These are phyloP conservation scores for Rhincodon typus DNA, from an alignment of 2,797 vertebrate species.

Conservation along the genomic window DNA sequence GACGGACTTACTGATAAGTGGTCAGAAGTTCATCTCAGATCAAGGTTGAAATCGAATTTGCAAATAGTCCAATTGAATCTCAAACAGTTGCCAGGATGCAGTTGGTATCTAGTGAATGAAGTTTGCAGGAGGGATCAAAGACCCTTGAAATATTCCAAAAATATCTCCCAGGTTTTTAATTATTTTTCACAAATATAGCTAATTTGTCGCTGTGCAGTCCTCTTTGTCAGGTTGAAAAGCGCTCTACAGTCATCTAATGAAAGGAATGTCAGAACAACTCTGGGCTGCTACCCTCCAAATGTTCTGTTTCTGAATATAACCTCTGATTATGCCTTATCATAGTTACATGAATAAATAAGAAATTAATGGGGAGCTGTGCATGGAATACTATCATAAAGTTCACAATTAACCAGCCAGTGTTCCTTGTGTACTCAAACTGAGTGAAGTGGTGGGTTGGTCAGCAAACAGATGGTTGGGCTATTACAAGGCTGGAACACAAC, in stretches of 20 bases:
- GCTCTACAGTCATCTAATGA: neutral
- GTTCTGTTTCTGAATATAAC: neutral
- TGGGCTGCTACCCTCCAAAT: neutral
- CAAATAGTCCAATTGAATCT: neutral
- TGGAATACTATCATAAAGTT: neutral
- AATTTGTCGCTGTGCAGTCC: neutral
- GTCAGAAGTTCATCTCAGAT: neutral
- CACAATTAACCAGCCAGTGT: neutral
- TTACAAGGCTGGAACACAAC: neutral
- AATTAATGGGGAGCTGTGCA: neutral
- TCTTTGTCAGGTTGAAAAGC: neutral
- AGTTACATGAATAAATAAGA: neutral
- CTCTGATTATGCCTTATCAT: neutral
- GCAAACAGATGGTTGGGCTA: neutral
- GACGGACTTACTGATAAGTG: neutral
- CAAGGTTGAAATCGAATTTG: neutral
- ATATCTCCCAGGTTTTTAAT: neutral
- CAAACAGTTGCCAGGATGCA: no score
- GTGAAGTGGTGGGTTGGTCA: neutral
- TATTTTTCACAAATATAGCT: neutral
- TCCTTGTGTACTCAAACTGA: neutral
- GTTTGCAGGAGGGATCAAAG: neutral
- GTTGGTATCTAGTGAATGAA: neutral
- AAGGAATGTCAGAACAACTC: neutral
- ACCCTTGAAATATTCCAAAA: neutral